These are phyloP conservation scores for Ochropleura plecta DNA, from an alignment of 2,888 invertebrate genomes.

Conservation along the genomic window DNA sequence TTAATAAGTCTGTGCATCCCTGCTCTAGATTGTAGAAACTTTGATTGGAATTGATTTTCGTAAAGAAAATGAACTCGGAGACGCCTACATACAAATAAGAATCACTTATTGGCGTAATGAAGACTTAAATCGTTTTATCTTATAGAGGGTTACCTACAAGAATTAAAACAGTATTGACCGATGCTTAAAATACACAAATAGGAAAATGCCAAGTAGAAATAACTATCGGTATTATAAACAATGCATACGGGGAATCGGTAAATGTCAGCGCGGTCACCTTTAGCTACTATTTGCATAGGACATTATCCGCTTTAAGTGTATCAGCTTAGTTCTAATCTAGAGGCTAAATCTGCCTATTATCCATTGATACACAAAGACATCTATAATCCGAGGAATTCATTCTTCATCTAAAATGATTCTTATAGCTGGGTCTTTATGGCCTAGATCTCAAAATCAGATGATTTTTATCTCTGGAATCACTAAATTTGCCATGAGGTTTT, in stretches of 20 bases:
- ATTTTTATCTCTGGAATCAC: background rate
- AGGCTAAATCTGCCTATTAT: background rate
- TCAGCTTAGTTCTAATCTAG: conserved; percentile 5
- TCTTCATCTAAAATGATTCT: background rate
- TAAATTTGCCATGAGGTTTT: background rate
- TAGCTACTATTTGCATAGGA: conserved; percentile 70
- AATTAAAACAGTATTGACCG: background rate
- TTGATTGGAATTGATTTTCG: background rate
- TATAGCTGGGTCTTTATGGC: background rate
- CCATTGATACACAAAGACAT: too few species aligned
- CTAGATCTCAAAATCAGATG: background rate
- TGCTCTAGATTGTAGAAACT: background rate
- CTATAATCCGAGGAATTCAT: background rate
- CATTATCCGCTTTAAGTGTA: conserved; percentile 54
- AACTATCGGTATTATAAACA: conserved; percentile 8
- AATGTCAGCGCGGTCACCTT: conserved; percentile 71
- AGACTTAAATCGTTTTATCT: background rate
- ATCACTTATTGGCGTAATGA: background rate
- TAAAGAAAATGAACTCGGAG: background rate
- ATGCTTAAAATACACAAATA: background rate
- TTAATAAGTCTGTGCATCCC: too few species aligned
- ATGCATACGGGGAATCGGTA: conserved; percentile 41
- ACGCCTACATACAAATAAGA: background rate
- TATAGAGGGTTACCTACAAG: background rate
- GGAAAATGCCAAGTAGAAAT: background rate